Percentiles rank a stretch among this genome's conserved stretches.
These are phyloP conservation scores for Diarsia brunnea DNA, from an alignment of 2,888 invertebrate genomes.

Conservation along the genomic window DNA sequence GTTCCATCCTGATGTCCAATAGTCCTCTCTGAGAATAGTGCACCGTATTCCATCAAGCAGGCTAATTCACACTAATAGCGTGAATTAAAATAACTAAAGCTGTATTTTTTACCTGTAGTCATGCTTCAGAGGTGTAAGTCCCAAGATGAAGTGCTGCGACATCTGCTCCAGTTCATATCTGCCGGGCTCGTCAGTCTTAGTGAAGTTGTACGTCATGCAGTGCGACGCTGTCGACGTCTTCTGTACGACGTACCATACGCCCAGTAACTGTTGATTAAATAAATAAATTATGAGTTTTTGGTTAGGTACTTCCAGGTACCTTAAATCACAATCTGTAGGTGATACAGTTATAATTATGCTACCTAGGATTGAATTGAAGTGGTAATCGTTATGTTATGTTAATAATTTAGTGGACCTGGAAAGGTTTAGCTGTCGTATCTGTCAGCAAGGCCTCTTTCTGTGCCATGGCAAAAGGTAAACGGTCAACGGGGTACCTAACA, in stretches of 20 bases:
- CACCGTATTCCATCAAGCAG: not conserved
- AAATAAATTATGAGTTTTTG: not conserved
- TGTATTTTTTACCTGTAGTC: constrained; percentile 91
- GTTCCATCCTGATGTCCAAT: not conserved
- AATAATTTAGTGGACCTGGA: not conserved
- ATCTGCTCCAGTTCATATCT: constrained; percentile 93
- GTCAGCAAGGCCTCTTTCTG: not conserved
- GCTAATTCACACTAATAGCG: not conserved
- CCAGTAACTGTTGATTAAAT: constrained; percentile 91
- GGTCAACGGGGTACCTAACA: too few relatives aligned
- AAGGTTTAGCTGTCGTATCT: not conserved
- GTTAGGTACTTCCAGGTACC: too few relatives aligned
- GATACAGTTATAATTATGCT: not conserved
- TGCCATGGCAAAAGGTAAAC: not conserved
- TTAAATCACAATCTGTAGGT: not conserved
- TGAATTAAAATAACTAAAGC: not conserved
- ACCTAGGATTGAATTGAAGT: not conserved
- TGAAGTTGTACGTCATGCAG: constrained; percentile 95
- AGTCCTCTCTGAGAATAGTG: not conserved
- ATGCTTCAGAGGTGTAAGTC: constrained; percentile 94
- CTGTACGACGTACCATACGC: constrained; percentile 95
- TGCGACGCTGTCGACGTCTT: constrained; percentile 95
- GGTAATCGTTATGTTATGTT: not conserved
- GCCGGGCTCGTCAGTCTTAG: constrained; percentile 92
- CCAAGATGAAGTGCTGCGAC: constrained; percentile 93